Evolutionary conservation across 2,888 invertebrate species (phyloP), one percentile per base, ranked within the genome.

Genomic region (Drosophila multiciliata): DNA sequence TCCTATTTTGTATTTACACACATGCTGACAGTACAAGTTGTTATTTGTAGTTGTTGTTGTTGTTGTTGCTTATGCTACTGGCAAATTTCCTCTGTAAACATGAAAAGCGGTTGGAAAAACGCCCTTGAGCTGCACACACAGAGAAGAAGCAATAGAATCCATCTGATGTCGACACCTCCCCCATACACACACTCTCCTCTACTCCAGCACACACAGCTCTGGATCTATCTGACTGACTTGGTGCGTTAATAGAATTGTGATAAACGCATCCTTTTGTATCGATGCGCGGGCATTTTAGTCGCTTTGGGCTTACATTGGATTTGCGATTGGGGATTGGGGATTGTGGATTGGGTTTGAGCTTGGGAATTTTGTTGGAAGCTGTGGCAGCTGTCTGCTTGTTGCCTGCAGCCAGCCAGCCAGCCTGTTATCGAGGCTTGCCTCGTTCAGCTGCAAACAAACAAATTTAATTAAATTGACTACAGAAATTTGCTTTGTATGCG

Each of bases 401-500:
- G 50, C 50, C 29, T 32, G 50, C 50, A 40, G 57, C 29, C 29
- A 29, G 29, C 29, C 29, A 60, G 75, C 73, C 63, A 59, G 80
- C 20, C 57, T 50, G 50, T 50, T 53, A 75, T 76, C 55, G 66
- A 67, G 76, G 66, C 71, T 60, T 75, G 79, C 78, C 75, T 68
- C 72, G 87, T 65, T 82, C 67, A 74, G 70, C 78, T 64, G 72
- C 60, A 55, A 67, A 80, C 85, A 87, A 89, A 85, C 89, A 85
- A 89, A 85, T 85, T 85, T 85, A 89, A 85, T 85, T 85, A 89
- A 85, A 85, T 85, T 85, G 85, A 85, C 87, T 85, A 82, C 74
- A 89, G 88, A 87, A 87, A 87, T 89, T 89, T 85, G 83, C 78
- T 87, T 89, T 89, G 89, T 81, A 61, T 75, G 82, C 71, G 52